Conservation (phyloP, 2,797 vertebrate genomes). For the Smutsia temminckii region DNA sequence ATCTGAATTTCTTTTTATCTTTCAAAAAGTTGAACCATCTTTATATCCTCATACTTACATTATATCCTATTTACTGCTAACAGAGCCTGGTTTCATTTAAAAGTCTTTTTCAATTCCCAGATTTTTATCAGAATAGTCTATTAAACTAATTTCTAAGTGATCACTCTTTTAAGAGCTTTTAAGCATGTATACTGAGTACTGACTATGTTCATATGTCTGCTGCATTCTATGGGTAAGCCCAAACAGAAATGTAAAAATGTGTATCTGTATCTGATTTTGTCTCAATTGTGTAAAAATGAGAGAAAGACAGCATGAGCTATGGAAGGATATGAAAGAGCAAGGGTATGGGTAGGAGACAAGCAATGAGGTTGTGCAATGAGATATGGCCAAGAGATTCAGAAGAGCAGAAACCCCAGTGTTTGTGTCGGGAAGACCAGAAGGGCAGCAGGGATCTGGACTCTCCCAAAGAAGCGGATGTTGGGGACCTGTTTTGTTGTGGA, state of each 20-base stretch:
- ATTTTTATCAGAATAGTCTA: background rate
- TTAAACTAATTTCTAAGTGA: background rate
- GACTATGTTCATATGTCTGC: background rate
- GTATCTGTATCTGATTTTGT: background rate
- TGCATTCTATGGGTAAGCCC: background rate
- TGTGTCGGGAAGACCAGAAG: background rate
- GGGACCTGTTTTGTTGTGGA: background rate
- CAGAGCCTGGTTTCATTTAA: background rate
- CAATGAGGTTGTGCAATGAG: background rate
- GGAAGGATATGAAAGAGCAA: background rate
- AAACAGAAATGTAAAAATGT: background rate
- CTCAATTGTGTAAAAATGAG: background rate
- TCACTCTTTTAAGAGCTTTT: background rate
- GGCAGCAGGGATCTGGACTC: fast-evolving
- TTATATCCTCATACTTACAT: background rate
- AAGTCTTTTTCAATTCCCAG: background rate
- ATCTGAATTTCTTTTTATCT: background rate
- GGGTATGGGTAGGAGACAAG: background rate
- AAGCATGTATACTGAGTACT: background rate
- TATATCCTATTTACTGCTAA: background rate
- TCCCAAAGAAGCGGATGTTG: background rate
- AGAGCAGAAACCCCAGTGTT: background rate
- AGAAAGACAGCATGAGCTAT: background rate
- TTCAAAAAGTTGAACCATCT: background rate
- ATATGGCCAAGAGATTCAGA: background rate